Conservation (phyloP, 1,140 invertebrate species). For the Drosophila nasuta region DNA sequence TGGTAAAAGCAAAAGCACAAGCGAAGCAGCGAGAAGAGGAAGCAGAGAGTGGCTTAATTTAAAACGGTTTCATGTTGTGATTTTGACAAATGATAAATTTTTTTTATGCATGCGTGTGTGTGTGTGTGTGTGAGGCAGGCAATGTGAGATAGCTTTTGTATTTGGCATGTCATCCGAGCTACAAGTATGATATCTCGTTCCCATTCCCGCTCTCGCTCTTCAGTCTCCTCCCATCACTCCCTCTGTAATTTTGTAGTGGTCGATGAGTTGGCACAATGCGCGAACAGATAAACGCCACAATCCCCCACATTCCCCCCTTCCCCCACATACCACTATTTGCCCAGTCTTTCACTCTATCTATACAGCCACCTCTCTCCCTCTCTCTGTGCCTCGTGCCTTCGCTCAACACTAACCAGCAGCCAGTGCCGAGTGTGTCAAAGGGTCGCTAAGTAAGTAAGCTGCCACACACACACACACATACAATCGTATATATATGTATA, state of each 20-base stretch:
- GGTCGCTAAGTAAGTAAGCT: conserved; percentile 71
- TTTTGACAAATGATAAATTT: conserved; percentile 83
- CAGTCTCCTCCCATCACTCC: neutral
- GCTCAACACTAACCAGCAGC: conserved; percentile 5
- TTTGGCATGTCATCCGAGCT: conserved; percentile 64
- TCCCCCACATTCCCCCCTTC: neutral
- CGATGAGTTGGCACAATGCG: conserved; percentile 71
- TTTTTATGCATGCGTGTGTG: conserved; percentile 43
- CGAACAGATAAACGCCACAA: conserved; percentile 62
- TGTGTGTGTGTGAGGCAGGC: conserved; percentile 58
- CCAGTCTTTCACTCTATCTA: neutral
- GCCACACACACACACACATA: conserved; percentile 40
- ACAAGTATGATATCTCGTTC: conserved; percentile 43
- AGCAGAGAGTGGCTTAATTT: conserved; percentile 76
- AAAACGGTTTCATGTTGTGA: conserved; percentile 81
- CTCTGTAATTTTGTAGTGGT: conserved; percentile 48
- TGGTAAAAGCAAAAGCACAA: conserved; percentile 55
- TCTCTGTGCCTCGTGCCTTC: neutral
- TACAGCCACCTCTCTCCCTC: neutral
- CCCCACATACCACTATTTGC: too few relatives aligned
- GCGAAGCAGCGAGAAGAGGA: conserved; percentile 5
- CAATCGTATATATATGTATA: conserved; percentile 2
- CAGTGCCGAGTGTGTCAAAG: conserved; percentile 61
- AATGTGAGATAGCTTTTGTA: conserved; percentile 65
- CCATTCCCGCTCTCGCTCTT: conserved; percentile 24